These are phyloP conservation scores for Drymodes brunneopygia DNA, from an alignment of 2,113 vertebrate genomes.

Conservation along the genomic window DNA sequence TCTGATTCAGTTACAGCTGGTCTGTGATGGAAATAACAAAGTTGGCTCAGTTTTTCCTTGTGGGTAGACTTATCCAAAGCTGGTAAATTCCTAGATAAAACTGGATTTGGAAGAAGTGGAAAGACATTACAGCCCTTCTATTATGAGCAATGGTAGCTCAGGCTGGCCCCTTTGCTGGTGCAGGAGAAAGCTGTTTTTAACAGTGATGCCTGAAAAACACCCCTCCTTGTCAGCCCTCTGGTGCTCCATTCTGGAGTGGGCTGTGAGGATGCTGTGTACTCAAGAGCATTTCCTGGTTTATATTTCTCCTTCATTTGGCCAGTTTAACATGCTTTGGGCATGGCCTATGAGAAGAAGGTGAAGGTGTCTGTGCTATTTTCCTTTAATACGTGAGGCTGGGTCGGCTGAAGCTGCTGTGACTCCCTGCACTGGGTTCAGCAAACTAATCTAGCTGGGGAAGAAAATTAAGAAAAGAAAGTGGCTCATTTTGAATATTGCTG, in stretches of 20 bases:
- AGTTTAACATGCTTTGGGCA: background rate
- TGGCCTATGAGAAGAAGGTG: background rate
- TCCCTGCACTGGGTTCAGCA: background rate
- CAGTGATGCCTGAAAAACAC: background rate
- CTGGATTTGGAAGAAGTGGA: background rate
- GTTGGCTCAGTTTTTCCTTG: background rate
- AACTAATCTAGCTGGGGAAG: background rate
- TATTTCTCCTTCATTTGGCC: background rate
- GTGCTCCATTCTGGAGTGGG: background rate
- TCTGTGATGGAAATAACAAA: background rate
- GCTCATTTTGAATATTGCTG: background rate
- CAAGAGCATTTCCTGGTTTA: background rate
- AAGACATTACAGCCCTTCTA: background rate
- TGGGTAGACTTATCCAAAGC: background rate
- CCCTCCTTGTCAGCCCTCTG: background rate
- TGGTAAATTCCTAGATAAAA: background rate
- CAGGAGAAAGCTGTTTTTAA: background rate
- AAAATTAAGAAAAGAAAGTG: background rate
- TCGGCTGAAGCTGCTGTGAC: background rate
- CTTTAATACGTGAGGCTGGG: accelerated
- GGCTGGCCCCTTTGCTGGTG: background rate
- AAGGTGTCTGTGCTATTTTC: background rate
- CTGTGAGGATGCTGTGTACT: background rate
- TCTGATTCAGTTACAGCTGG: background rate
- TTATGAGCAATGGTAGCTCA: background rate